Evolutionary conservation across 2,888 invertebrate genomes (phyloP), one percentile per base, ranked within the genome.

Genomic region (Sinopyrophorus schimmeli): DNA sequence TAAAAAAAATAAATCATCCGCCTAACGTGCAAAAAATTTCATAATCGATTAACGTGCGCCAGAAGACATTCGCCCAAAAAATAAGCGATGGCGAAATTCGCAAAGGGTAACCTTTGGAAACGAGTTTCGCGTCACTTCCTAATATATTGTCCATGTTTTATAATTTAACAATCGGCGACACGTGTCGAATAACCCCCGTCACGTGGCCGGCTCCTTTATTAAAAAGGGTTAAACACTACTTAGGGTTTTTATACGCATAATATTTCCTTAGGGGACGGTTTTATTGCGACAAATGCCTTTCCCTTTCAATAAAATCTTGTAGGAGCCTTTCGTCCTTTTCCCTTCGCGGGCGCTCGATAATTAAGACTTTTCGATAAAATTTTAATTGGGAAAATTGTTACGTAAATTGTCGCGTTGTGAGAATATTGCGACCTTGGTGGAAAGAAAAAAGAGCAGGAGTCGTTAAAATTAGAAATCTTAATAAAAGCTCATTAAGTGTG

Each of bases 141-240:
- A 46, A 55, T 53, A 53, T 48, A 56, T 58, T 58, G 50, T n/a
- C 49, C 59, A 59, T 59, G 60, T 64, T 68, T 63, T 64, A 68
- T 68, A 66, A 69, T 68, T 69, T 65, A 67, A 65, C 65, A 68
- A 69, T 63, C 64, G 59, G 46, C 54, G 63, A 58, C 71, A 67
- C 70, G 70, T 67, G 71, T 57, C 59, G 46, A 46, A 47, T 61
- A 65, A 67, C 62, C 64, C 65, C 49, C 37, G 55, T 58, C 69
- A 67, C 69, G 69, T 69, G 69, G 62, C 64, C 55, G 54, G 60
- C 55, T 68, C 60, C 65, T 69, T 69, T 69, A 71, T 71, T 71
- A 69, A 70, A 70, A 72, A 70, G 69, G 69, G 70, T 70, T 71
- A 69, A 65, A 64, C 60, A 58, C 61, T 66, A 63, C 65, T 66